A percentile compares a stretch with the other conserved stretches of the same genome.
Conservation (phyloP, 2,797 vertebrate genomes). For the Diplodus sargus region DNA sequence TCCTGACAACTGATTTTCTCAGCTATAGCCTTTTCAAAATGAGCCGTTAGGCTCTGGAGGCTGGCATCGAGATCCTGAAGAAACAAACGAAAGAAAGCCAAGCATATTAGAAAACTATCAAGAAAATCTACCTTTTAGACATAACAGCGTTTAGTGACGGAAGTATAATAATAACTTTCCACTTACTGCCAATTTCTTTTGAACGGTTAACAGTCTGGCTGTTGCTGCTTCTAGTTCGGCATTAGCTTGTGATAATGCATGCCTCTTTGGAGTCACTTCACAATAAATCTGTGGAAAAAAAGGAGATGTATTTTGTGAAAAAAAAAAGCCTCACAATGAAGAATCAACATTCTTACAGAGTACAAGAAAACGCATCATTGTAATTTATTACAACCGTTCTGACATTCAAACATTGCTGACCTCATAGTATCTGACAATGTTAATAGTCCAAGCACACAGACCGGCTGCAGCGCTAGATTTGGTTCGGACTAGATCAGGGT, state of each 20-base stretch:
- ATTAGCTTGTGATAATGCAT: slow-evolving; percentile 85
- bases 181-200: slow-evolving; percentile 87
- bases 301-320: not conserved
- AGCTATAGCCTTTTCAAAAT: slow-evolving; percentile 85
- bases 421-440: slow-evolving; percentile 89
- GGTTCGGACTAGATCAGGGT: slow-evolving; percentile 84
- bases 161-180: slow-evolving; percentile 20
- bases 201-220: slow-evolving; percentile 84
- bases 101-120: slow-evolving; percentile 24
- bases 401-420: slow-evolving; percentile 66
- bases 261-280: slow-evolving; percentile 87
- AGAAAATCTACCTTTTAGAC: slow-evolving; percentile 25
- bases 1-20: slow-evolving; percentile 89
- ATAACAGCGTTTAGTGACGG: not conserved
- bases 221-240: slow-evolving; percentile 85
- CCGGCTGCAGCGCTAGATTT: slow-evolving; percentile 91
- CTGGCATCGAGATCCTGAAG: slow-evolving; percentile 87
- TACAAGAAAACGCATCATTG: not conserved
- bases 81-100: slow-evolving; percentile 44
- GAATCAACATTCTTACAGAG: slow-evolving; percentile 4
- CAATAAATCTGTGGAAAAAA: slow-evolving; percentile 84
- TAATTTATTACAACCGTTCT: slow-evolving; percentile 15
- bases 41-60: slow-evolving; percentile 84
- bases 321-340: not conserved
- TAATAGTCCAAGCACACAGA: slow-evolving; percentile 90